phyloP scores from a whole-genome alignment of 2,888 invertebrate species.

The Drosophila kuntzei region DNA sequence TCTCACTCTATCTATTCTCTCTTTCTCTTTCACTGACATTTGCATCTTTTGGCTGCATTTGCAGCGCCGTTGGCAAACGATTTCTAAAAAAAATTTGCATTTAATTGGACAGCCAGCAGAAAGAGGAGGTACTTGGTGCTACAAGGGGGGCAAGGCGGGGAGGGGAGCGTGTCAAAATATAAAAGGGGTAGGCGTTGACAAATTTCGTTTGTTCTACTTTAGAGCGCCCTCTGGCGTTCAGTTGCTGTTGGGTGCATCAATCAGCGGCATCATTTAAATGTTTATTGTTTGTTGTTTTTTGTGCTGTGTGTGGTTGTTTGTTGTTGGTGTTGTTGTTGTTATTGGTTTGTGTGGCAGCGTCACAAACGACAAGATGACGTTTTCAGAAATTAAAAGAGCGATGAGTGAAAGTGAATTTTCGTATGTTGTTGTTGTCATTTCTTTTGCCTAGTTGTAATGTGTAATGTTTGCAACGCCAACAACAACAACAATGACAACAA shows the following conservation, averaged over 20 bases:
- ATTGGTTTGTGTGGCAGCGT: conserved; percentile 37
- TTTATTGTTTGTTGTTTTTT: conserved; percentile 47
- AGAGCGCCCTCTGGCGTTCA: conserved; percentile 49
- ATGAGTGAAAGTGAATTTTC: conserved; percentile 80
- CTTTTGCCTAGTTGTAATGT: conserved; percentile 74
- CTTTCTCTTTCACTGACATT: conserved; percentile 39
- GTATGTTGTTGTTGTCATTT: conserved; percentile 67
- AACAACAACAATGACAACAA: conserved; percentile 26
- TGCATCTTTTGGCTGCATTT: conserved; percentile 66
- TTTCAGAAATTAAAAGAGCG: conserved; percentile 75
- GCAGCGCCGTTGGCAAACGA: conserved; percentile 57
- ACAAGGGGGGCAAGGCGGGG: not conserved
- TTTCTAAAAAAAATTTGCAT: conserved; percentile 81
- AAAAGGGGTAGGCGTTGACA: conserved; percentile 57
- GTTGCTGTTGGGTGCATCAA: conserved; percentile 55
- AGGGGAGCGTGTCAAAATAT: conserved; percentile 8
- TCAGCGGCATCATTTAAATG: conserved; percentile 69
- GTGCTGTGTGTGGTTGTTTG: conserved; percentile 8
- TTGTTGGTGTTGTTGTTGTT: conserved; percentile 22
- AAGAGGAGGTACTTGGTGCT: conserved; percentile 1
- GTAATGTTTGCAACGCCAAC: conserved; percentile 66
- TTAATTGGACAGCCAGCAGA: conserved; percentile 68
- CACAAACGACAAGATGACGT: conserved; percentile 71
- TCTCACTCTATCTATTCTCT: not conserved
- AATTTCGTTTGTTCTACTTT: conserved; percentile 76